Conservation (phyloP, 2,797 vertebrate species). For the Hipposideros larvatus region DNA sequence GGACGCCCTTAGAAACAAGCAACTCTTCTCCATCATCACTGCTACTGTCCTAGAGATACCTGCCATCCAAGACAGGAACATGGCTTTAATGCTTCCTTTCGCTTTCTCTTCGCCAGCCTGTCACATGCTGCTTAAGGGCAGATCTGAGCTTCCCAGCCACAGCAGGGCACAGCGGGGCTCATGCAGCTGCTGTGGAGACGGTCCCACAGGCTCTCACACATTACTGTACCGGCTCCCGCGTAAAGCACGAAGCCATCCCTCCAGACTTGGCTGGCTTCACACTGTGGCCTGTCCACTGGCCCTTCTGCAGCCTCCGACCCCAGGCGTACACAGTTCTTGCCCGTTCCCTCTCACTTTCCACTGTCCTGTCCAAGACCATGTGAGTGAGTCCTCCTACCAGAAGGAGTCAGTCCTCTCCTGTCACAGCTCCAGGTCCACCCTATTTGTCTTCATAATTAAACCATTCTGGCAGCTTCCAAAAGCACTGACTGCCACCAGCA, state of each 20-base stretch:
- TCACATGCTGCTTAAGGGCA: neutral
- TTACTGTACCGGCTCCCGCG: neutral
- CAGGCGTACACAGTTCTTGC: neutral
- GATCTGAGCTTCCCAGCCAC: neutral
- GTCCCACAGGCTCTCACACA: neutral
- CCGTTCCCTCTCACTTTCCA: constrained; percentile 60
- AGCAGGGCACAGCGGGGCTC: neutral
- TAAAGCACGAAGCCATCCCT: neutral
- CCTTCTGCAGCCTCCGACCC: neutral
- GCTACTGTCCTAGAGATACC: neutral
- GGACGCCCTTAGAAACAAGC: neutral
- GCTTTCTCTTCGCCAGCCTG: neutral
- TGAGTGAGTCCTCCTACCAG: constrained; percentile 1
- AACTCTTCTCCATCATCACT: neutral
- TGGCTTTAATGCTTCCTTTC: neutral
- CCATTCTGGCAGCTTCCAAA: constrained; percentile 35
- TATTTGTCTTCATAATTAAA: neutral
- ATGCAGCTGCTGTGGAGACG: neutral
- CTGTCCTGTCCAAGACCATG: constrained; percentile 41
- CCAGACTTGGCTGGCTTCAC: neutral
- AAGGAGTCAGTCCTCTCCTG: neutral
- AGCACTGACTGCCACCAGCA: neutral
- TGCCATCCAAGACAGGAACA: fast-evolving
- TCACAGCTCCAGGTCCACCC: neutral
- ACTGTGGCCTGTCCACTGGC: neutral